Base-by-base conservation (phyloP, 2,888 invertebrate genomes). In the Sympetrum striolatum region DNA sequence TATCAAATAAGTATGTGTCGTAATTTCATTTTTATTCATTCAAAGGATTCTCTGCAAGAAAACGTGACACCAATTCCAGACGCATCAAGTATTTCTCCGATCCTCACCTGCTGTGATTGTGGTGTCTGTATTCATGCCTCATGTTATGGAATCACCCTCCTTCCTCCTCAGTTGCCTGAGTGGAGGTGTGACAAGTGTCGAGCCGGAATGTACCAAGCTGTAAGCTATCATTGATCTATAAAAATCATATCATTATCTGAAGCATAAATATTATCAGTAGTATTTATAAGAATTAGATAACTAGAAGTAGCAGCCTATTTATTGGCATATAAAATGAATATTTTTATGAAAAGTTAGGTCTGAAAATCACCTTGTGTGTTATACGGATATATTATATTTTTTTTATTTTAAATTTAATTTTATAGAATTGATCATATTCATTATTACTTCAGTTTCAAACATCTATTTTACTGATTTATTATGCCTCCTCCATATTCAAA, bases 61-160 rank as follows among this genome's bases (percentile, higher is more conserved):
- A 37, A 22, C 31, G n/a, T 60, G 35, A n/a, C 60, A 8, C 37
- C 12, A 6, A 10, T 64, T 22, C 58, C 58, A 22, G 15, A 35
- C 22, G n/a, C 15, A 60, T 37, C 86, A n/a, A 37, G 37, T 44
- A 90, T 90, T 22, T 91, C 92, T 90, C 92, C 92, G 39, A 93
- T 96, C 44, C 92, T 96, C 15, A 93, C 94, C n/a, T 96, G 96
- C 92, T 93, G 94, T 58, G 93, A 94, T 80, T 96, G 96, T 92
- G 93, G 94, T 91, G 94, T 96, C 14, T 95, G 95, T 91, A 95
- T 96, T 18, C 96, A 96, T 92, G 94, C 95, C 2, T 94, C 94
- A 92, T 95, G 94, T 92, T 95, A 94, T 91, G 94, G 94, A 22
- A 91, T 92, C 15, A 90, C 91, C 18, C 91, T 90, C 37, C 18